Evolutionary conservation across 1,140 invertebrate genomes (phyloP).

Genomic region (Macrobrachium nipponense): DNA sequence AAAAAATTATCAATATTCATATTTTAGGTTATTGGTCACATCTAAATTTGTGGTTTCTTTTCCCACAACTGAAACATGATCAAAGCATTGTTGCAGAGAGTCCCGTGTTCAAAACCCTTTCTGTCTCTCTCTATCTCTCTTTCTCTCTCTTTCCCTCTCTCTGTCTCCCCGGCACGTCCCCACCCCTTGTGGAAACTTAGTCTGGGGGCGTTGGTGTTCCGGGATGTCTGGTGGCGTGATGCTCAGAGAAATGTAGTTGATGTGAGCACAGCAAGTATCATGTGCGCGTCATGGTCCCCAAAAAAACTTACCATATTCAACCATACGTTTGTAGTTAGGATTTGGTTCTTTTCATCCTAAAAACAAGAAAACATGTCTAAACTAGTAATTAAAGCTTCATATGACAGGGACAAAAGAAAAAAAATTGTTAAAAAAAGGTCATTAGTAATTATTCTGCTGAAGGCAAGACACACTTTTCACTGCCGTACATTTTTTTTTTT

Average conservation of each 20-base stretch:
- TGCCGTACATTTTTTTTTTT: no score
- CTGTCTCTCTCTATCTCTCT: no score
- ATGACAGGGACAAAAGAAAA: conserved; percentile 32
- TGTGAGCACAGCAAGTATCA: conserved; percentile 59
- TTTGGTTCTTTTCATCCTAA: conserved; percentile 78
- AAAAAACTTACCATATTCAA: conserved; percentile 73
- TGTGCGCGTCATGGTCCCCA: conserved; percentile 52
- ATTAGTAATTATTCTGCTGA: conserved; percentile 50
- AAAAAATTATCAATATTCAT: no score
- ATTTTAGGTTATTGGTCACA: no score
- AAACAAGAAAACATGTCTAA: conserved; percentile 65
- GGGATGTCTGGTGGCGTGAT: background rate
- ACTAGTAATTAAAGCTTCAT: conserved; percentile 62
- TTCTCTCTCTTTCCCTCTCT: no score
- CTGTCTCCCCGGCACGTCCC: no score
- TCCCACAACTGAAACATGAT: conserved; percentile 9
- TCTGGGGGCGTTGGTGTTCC: no score
- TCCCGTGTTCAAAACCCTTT: no score
- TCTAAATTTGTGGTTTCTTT: no score
- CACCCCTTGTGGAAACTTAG: no score
- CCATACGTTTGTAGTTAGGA: conserved; percentile 74
- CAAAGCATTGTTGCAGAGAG: no score
- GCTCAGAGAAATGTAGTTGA: conserved; percentile 51
- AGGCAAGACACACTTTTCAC: conserved; percentile 1
- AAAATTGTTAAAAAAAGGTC: conserved; percentile 41